Conservation (phyloP, 2,888 invertebrate species). For the Parnassius smintheus region DNA sequence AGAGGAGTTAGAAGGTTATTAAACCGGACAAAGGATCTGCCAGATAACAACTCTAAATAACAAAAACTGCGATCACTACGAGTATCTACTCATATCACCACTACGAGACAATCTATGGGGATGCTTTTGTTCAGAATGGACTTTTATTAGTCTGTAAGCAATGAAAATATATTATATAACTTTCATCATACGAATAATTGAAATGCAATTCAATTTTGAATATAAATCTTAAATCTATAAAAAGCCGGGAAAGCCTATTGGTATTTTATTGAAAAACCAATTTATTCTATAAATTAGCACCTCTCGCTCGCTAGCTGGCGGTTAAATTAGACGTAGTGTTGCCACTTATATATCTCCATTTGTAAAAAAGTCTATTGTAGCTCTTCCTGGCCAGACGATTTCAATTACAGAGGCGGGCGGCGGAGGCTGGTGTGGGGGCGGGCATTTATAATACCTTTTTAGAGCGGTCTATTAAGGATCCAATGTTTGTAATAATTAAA, state of each 20-base stretch:
- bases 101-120: too few species aligned
- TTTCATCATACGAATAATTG: too few species aligned
- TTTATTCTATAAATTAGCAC: slow-evolving; percentile 49
- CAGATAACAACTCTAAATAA: too few species aligned
- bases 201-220: too few species aligned
- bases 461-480: slow-evolving; percentile 23
- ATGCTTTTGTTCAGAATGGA: too few species aligned
- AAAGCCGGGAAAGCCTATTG: neutral
- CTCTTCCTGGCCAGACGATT: slow-evolving; percentile 61
- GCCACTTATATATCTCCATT: slow-evolving; percentile 62
- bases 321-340: slow-evolving; percentile 41
- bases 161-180: too few species aligned
- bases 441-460: slow-evolving; percentile 31
- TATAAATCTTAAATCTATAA: too few species aligned
- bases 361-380: slow-evolving; percentile 62
- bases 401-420: slow-evolving; percentile 54
- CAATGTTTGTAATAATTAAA: neutral
- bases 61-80: too few species aligned
- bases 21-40: too few species aligned
- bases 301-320: slow-evolving; percentile 28
- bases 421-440: slow-evolving; percentile 33
- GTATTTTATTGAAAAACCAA: slow-evolving; percentile 42
- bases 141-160: too few species aligned
- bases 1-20: too few species aligned
- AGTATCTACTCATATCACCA: too few species aligned